Base-by-base conservation (phyloP, 2,113 vertebrate genomes). In the Pipra filicauda region DNA sequence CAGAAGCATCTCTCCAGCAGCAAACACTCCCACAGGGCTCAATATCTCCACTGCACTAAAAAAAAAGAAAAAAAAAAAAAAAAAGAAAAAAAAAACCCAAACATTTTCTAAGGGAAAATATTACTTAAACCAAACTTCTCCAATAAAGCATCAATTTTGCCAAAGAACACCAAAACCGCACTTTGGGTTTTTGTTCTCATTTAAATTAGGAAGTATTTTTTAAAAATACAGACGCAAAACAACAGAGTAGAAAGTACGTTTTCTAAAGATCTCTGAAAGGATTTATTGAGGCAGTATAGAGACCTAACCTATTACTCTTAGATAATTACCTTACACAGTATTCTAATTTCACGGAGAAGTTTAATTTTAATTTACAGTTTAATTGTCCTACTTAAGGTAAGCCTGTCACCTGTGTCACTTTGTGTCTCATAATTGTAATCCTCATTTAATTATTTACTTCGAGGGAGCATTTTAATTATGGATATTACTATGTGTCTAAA, bases 361-460 rank as follows among this genome's bases (percentile, higher is more conserved):
- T 85, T 85, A 48, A 81, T 91, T 96, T 81, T 90, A 76, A 95
- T 96, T 92, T 96, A 94, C 78, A 89, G 62, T 58, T 95, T 85
- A 94, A 64, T 89, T 89, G 86, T 92, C 80, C 80, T 85, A 72
- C 74, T 92, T 93, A 95, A 95, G 62, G 83, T 67, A 97, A 94
- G 52, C 67, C 48, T 85, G 43, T 85, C 83, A 90, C 70, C 91
- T 93, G 39, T 70, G 79, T 88, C 85, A 75, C 81, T 95, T 74
- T n/a, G 85, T 65, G 61, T 72, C 76, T 96, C 89, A 62, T 96
- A 92, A 94, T 15, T 51, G 49, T 76, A 96, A 95, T 91, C 76
- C 26, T 85, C 84, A 83, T 95, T 97, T 96, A 97, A 96, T 96
- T 96, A 95, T 97, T 97, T 97, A 91, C 69, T 96, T 93, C 69